These are phyloP conservation scores for Ophion obscuratus DNA, from an alignment of 2,888 invertebrate genomes.

Conservation along the genomic window DNA sequence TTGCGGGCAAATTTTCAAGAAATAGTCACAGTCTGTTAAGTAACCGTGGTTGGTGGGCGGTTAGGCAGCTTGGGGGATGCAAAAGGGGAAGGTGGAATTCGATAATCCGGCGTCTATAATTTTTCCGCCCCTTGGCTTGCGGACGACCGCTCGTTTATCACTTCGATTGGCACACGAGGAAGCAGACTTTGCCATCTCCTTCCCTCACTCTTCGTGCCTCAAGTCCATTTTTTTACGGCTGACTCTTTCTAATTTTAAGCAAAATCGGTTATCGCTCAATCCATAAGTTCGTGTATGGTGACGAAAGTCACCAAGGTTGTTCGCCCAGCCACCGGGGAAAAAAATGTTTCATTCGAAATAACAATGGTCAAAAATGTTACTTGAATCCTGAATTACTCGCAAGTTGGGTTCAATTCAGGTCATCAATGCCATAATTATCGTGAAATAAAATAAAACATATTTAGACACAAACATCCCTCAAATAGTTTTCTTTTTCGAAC, in stretches of 20 bases:
- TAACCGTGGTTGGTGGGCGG: constrained; percentile 21
- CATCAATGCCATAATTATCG: too few species aligned
- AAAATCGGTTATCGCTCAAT: constrained; percentile 26
- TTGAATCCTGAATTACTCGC: too few species aligned
- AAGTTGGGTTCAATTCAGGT: too few species aligned
- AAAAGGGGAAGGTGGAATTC: constrained; percentile 43
- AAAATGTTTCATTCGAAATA: too few species aligned
- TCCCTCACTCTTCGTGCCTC: constrained; percentile 26
- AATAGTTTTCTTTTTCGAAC: too few species aligned
- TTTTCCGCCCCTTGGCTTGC: constrained; percentile 65
- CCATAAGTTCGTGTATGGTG: constrained; percentile 8
- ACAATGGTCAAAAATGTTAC: too few species aligned
- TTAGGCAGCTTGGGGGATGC: background rate
- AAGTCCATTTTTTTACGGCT: constrained; percentile 54
- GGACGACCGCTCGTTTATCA: constrained; percentile 67
- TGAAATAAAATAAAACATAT: too few species aligned
- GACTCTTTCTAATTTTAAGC: constrained; percentile 24
- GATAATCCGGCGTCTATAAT: constrained; percentile 66
- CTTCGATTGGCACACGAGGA: constrained; percentile 65
- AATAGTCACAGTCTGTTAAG: constrained; percentile 46
- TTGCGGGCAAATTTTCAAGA: constrained; percentile 35
- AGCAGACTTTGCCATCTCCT: constrained; percentile 48
- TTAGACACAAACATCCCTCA: too few species aligned
- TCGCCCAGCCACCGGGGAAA: too few species aligned
- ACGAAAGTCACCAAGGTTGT: background rate